Evolutionary conservation across 2,113 vertebrate species (phyloP).

Genomic region (Gambusia affinis): DNA sequence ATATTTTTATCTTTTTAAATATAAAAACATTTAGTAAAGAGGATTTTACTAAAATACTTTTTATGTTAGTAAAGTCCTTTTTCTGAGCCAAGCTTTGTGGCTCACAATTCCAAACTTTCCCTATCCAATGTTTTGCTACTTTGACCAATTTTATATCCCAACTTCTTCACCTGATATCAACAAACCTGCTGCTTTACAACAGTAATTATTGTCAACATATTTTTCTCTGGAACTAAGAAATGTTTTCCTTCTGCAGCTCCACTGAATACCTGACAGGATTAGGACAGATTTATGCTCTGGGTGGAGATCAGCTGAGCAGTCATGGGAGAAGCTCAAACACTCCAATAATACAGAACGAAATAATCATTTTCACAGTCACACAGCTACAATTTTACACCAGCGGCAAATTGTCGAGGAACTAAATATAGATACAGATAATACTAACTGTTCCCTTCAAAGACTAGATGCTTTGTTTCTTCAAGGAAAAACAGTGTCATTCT

Average conservation of each 20-base stretch:
- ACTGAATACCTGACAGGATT: slow-evolving; percentile 63
- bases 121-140: neutral
- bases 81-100: slow-evolving; percentile 1
- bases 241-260: slow-evolving; percentile 34
- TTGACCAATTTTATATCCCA: neutral
- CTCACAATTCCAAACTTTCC: neutral
- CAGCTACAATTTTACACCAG: neutral
- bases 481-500: neutral
- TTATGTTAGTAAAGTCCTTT: no score
- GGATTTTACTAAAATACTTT: no score
- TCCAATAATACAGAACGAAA: slow-evolving; percentile 19
- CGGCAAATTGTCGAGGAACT: neutral
- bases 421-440: neutral
- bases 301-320: slow-evolving; percentile 56
- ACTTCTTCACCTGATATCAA: slow-evolving; percentile 2
- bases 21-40: no score
- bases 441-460: slow-evolving; percentile 2
- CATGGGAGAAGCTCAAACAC: slow-evolving; percentile 47
- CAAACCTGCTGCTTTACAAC: slow-evolving; percentile 18
- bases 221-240: slow-evolving; percentile 19
- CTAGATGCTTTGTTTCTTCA: neutral
- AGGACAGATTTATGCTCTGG: slow-evolving; percentile 20
- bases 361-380: slow-evolving; percentile 5
- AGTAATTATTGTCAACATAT: slow-evolving; percentile 4
- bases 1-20: no score